These are phyloP conservation scores for Deroplatys truncata DNA, from an alignment of 2,888 invertebrate genomes.

Conservation along the genomic window DNA sequence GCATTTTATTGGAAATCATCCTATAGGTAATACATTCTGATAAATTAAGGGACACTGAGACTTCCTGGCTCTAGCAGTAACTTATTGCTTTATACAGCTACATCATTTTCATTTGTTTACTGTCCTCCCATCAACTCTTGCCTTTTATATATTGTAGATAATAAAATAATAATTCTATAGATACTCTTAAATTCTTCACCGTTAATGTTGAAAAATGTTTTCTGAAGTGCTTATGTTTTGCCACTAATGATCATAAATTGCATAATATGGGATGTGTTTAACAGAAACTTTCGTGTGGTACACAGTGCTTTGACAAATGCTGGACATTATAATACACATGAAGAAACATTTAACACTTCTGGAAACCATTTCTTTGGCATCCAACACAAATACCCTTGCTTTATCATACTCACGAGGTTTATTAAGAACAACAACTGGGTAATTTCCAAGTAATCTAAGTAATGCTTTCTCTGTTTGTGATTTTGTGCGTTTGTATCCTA, in stretches of 20 bases:
- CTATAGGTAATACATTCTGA: no score
- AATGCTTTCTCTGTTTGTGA: slow-evolving; percentile 4
- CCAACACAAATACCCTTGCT: not conserved
- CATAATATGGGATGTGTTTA: not conserved
- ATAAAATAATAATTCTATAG: not conserved
- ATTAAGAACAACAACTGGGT: slow-evolving; percentile 47
- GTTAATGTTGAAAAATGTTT: no score
- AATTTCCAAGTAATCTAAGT: slow-evolving; percentile 52
- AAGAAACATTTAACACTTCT: not conserved
- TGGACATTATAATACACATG: not conserved
- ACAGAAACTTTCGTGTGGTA: not conserved
- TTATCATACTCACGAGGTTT: slow-evolving; percentile 46
- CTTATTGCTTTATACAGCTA: no score
- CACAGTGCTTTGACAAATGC: not conserved
- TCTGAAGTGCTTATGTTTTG: not conserved
- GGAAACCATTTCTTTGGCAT: not conserved
- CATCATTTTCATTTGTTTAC: no score
- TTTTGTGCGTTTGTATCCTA: slow-evolving; percentile 8
- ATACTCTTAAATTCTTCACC: not conserved
- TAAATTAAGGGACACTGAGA: no score
- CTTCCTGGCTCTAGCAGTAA: no score
- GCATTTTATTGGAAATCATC: no score
- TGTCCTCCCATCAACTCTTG: no score
- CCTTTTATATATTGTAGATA: no score
- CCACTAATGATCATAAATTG: not conserved